A percentile compares a stretch with the other conserved stretches of the same genome.
Evolutionary conservation across 2,113 vertebrate species (phyloP).

Genomic region (Amblyornis subalaris): DNA sequence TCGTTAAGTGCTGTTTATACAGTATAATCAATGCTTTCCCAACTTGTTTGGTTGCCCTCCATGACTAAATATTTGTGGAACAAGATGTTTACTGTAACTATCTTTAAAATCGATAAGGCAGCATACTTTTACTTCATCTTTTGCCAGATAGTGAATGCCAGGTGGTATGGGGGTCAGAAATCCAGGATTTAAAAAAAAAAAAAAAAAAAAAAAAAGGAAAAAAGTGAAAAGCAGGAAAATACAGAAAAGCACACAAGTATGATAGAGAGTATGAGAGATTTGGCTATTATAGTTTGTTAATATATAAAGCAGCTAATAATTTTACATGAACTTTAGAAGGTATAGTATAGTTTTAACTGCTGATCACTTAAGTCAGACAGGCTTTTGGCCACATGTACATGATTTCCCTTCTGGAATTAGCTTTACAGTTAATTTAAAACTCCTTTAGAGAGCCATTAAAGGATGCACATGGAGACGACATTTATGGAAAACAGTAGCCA

Average conservation of each 20-base stretch:
- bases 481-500: slow-evolving; percentile 34
- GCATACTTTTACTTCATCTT: slow-evolving; percentile 60
- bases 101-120: slow-evolving; percentile 60
- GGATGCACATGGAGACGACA: slow-evolving; percentile 7
- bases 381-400: not conserved
- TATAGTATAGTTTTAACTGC: slow-evolving; percentile 44
- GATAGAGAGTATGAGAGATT: slow-evolving; percentile 22
- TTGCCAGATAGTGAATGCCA: slow-evolving; percentile 55
- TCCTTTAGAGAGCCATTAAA: slow-evolving; percentile 30
- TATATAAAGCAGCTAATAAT: slow-evolving; percentile 40
- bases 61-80: slow-evolving; percentile 71
- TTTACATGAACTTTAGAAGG: slow-evolving; percentile 47
- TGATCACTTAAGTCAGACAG: not conserved
- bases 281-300: slow-evolving; percentile 49
- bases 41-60: slow-evolving; percentile 62
- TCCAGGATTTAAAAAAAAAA: not conserved
- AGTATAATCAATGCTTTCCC: slow-evolving; percentile 64
- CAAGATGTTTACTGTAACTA: slow-evolving; percentile 60
- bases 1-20: slow-evolving; percentile 64
- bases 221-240: not conserved
- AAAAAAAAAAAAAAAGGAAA: not conserved
- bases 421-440: slow-evolving; percentile 51
- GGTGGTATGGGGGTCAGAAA: slow-evolving; percentile 46
- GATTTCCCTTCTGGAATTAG: slow-evolving; percentile 40
- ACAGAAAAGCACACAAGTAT: slow-evolving; percentile 39